Evolutionary conservation across 1,140 invertebrate species (phyloP).

Genomic region (Planococcus citri): DNA sequence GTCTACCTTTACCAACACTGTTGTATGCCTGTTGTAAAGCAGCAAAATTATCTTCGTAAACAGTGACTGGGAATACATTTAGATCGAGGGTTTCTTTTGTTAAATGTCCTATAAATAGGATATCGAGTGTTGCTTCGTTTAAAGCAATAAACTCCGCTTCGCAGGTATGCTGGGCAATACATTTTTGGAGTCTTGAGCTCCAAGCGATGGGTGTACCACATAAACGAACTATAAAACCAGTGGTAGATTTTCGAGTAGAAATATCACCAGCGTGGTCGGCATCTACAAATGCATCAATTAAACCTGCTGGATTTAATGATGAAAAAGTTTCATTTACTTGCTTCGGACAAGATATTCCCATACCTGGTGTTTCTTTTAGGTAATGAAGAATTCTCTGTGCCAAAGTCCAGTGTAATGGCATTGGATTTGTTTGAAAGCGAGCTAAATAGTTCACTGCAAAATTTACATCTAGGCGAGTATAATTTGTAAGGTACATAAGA

Average conservation of each 20-base stretch:
- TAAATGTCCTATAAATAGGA: neutral
- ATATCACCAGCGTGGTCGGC: conserved; percentile 12
- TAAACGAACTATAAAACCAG: conserved; percentile 6
- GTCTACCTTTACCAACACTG: neutral
- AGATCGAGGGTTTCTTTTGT: neutral
- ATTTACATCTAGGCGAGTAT: no score
- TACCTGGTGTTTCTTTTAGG: neutral
- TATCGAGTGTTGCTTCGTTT: neutral
- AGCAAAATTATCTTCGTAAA: conserved; percentile 17
- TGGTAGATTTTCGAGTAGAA: conserved; percentile 10
- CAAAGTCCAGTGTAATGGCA: neutral
- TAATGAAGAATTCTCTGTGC: neutral
- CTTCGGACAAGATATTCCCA: neutral
- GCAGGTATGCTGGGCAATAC: neutral
- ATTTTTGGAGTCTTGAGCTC: neutral
- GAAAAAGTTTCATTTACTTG: neutral
- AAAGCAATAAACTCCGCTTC: conserved; percentile 16
- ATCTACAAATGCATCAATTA: conserved; percentile 14
- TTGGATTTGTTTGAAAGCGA: no score
- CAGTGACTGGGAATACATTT: neutral
- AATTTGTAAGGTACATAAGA: no score
- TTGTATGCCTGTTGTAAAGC: neutral
- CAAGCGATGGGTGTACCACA: neutral
- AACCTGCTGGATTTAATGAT: neutral
- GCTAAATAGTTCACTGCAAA: no score